Conservation (phyloP, 2,113 vertebrate species). For the Apeltes quadracus region DNA sequence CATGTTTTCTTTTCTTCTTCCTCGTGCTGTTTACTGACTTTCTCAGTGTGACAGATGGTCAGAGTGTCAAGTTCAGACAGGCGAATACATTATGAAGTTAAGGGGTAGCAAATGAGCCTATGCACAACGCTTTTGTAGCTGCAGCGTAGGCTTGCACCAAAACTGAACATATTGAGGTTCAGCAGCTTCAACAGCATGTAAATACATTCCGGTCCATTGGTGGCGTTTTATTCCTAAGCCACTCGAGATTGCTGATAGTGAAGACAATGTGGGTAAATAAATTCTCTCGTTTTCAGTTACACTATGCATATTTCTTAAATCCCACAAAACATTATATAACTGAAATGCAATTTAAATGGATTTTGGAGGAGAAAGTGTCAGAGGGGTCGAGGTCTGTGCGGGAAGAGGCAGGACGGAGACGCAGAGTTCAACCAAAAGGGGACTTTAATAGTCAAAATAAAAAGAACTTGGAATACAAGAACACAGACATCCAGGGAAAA, state of each 20-base stretch:
- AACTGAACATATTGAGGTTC: neutral
- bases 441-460: no score
- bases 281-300: neutral
- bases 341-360: neutral
- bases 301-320: neutral
- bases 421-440: no score
- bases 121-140: neutral
- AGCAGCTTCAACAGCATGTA: neutral
- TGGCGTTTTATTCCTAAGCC: neutral
- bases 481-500: no score
- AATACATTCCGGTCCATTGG: neutral
- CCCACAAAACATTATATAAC: neutral
- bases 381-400: no score
- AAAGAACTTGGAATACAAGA: no score
- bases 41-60: neutral
- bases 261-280: neutral
- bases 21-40: neutral
- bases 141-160: neutral
- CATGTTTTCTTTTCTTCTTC: neutral
- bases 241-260: neutral
- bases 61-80: conserved; percentile 10
- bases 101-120: neutral
- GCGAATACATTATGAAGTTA: neutral
- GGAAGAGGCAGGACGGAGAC: no score
- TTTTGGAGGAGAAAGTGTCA: neutral